Conservation (phyloP, 2,113 vertebrate species). For the Spilogale gracilis region DNA sequence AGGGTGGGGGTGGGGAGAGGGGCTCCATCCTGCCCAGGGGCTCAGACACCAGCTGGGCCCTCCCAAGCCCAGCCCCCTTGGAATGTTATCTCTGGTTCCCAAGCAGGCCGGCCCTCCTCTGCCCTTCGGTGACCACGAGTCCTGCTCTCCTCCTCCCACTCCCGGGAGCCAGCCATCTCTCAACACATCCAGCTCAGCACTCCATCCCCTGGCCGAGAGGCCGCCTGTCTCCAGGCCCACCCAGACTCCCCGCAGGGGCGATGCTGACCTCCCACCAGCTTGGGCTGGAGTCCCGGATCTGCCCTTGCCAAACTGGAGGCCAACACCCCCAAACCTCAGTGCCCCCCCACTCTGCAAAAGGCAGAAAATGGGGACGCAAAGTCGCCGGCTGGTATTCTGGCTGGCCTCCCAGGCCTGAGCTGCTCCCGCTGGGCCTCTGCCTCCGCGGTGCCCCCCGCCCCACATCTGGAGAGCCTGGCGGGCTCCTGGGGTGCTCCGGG, state of each 20-base stretch:
- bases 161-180: fast-evolving
- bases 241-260: fast-evolving
- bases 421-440: background rate
- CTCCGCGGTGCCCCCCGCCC: fast-evolving
- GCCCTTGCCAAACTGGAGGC: background rate
- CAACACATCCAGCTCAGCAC: background rate
- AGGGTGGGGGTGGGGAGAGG: no score
- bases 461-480: fast-evolving
- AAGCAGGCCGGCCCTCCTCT: background rate
- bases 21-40: background rate
- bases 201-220: fast-evolving
- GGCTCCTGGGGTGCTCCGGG: background rate
- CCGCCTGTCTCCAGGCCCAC: background rate
- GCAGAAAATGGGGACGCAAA: fast-evolving
- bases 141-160: background rate
- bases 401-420: fast-evolving
- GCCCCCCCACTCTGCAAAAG: background rate
- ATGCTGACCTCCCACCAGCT: background rate
- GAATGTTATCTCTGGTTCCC: background rate
- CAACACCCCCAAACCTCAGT: fast-evolving
- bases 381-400: background rate
- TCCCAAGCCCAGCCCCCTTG: background rate
- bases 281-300: fast-evolving
- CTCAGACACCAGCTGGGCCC: background rate
- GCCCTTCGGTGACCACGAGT: fast-evolving